phyloP scores from a whole-genome alignment of 2,797 vertebrate species.

The Garrulus glandarius region DNA sequence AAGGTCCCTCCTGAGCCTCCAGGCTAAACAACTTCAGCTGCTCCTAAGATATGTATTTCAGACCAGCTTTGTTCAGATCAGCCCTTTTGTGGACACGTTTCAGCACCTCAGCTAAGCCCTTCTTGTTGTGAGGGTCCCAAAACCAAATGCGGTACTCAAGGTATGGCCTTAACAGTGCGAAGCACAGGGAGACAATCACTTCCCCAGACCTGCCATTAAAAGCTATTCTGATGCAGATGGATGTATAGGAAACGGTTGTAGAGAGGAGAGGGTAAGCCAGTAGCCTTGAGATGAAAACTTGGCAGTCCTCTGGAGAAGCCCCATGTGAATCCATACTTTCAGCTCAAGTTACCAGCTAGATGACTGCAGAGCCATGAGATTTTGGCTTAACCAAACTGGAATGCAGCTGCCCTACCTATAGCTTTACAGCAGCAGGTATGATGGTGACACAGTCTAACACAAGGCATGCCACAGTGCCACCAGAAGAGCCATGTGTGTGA shows the following conservation, averaged over 20 bases:
- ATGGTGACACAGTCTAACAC: accelerated
- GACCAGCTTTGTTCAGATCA: neutral
- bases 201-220: neutral
- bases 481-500: neutral
- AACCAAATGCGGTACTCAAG: accelerated
- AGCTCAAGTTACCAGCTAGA: neutral
- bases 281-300: neutral
- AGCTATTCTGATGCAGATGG: neutral
- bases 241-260: neutral
- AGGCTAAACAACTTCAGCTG: neutral
- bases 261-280: neutral
- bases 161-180: neutral
- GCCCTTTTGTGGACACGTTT: neutral
- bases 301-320: neutral
- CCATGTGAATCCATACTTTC: neutral
- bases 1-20: neutral
- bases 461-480: neutral
- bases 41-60: accelerated
- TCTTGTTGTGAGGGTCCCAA: neutral
- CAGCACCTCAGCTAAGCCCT: neutral
- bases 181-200: neutral
- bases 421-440: neutral
- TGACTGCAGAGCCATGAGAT: neutral
- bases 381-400: neutral
- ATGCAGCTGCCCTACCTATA: accelerated